Conservation (phyloP, 2,888 invertebrate genomes). For the Ochropleura leucogaster region DNA sequence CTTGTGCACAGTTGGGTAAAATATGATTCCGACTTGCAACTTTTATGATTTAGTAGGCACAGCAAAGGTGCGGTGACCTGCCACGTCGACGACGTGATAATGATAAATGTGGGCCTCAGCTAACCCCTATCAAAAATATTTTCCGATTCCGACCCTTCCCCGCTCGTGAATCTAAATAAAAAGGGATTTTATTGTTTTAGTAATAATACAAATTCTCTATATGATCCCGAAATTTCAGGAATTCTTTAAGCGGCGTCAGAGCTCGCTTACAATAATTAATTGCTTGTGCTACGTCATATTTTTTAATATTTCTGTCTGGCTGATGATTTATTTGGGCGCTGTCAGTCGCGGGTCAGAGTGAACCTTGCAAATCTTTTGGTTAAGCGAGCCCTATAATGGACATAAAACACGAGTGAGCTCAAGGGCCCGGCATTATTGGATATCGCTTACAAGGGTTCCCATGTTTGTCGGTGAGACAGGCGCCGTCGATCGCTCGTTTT, state of each 20-base stretch:
- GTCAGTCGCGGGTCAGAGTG: slow-evolving; percentile 63
- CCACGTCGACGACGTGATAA: slow-evolving; percentile 84
- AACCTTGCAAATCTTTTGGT: slow-evolving; percentile 67
- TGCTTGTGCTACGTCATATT: slow-evolving; percentile 77
- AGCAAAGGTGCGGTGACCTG: slow-evolving; percentile 81
- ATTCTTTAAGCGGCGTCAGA: slow-evolving; percentile 69
- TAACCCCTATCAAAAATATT: slow-evolving; percentile 83
- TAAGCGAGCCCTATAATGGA: slow-evolving; percentile 71
- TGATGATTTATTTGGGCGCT: slow-evolving; percentile 76
- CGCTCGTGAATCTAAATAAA: slow-evolving; percentile 72
- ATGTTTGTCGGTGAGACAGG: slow-evolving; percentile 75
- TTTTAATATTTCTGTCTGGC: slow-evolving; percentile 76
- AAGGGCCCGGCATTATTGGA: slow-evolving; percentile 80
- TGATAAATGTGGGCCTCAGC: slow-evolving; percentile 84
- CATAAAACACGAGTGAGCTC: slow-evolving; percentile 74
- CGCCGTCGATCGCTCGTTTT: slow-evolving; percentile 75
- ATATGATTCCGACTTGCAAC: slow-evolving; percentile 71
- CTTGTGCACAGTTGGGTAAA: slow-evolving; percentile 50
- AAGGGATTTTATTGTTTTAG: slow-evolving; percentile 81
- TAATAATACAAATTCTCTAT: slow-evolving; percentile 72
- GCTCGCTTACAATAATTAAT: slow-evolving; percentile 77
- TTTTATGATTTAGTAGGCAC: slow-evolving; percentile 76
- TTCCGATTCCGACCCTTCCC: slow-evolving; percentile 76
- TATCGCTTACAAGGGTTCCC: slow-evolving; percentile 81
- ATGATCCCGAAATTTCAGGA: slow-evolving; percentile 68